A percentile compares a stretch with the other conserved stretches of the same genome.
phyloP scores from a whole-genome alignment of 2,797 vertebrate genomes.

The Sebastes oblongus region DNA sequence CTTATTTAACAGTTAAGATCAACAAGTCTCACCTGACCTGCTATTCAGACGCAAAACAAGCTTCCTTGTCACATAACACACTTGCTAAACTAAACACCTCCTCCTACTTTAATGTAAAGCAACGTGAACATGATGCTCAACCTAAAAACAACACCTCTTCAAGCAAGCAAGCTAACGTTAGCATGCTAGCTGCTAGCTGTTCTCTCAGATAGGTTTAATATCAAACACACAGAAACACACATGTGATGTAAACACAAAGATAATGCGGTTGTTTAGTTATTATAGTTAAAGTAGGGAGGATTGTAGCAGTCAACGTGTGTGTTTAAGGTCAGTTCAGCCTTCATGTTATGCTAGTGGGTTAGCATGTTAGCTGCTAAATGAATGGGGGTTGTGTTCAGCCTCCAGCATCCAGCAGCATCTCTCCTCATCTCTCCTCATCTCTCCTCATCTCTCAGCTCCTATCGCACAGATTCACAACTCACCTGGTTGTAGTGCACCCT shows the following conservation, averaged over 20 bases:
- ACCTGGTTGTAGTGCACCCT: slow-evolving; percentile 85
- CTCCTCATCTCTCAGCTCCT: slow-evolving; percentile 12
- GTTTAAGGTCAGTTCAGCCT: slow-evolving; percentile 52
- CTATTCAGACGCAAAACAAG: background rate
- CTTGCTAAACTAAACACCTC: background rate
- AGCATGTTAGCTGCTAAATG: slow-evolving; percentile 58
- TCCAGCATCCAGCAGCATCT: slow-evolving; percentile 57
- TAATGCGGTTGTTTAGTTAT: rapidly evolving
- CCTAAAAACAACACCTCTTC: slow-evolving; percentile 6
- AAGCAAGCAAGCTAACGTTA: slow-evolving; percentile 52
- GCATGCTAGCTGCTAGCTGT: slow-evolving; percentile 50
- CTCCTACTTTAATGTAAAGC: slow-evolving; percentile 62
- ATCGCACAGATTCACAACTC: slow-evolving; percentile 56
- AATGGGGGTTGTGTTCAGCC: slow-evolving; percentile 76
- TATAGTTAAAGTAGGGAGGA: background rate
- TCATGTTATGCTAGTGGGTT: slow-evolving; percentile 41
- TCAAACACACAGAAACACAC: too few species aligned
- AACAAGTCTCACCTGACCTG: slow-evolving; percentile 40
- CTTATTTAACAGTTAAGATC: slow-evolving; percentile 6
- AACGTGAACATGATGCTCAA: slow-evolving; percentile 45
- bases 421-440: too few species aligned
- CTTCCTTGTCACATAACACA: background rate
- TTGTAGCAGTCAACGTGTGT: background rate
- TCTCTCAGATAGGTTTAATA: background rate
- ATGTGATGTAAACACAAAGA: background rate